Percentiles rank a stretch among this genome's conserved stretches.
phyloP scores from a whole-genome alignment of 2,888 invertebrate species.

The Tenthredo livida region DNA sequence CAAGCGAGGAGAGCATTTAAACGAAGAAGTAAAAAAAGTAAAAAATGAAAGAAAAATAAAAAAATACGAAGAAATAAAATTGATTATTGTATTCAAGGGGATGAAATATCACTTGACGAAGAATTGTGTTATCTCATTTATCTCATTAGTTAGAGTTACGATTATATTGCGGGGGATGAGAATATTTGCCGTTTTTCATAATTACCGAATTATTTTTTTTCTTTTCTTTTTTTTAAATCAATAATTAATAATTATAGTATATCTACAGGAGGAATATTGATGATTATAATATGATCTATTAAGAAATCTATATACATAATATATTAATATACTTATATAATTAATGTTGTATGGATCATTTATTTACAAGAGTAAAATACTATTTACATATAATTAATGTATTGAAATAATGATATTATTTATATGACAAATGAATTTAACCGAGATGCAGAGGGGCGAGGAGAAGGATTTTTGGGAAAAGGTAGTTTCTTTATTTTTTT shows the following conservation, averaged over 20 bases:
- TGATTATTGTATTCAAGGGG: background rate
- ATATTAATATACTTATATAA: slow-evolving; percentile 21
- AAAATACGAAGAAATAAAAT: background rate
- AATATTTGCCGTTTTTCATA: background rate
- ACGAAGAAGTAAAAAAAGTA: background rate
- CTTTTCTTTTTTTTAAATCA: background rate
- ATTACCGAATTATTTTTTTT: background rate
- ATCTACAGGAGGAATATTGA: no score
- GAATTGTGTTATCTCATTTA: background rate
- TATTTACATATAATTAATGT: slow-evolving; percentile 70
- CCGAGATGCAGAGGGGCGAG: slow-evolving; percentile 1
- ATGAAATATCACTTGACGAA: background rate
- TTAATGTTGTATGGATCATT: slow-evolving; percentile 70
- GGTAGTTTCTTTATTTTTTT: background rate
- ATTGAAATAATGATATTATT: background rate
- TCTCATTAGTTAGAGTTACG: background rate
- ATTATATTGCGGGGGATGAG: background rate
- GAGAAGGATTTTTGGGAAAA: slow-evolving; percentile 4
- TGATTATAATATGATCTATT: no score
- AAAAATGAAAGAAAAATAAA: background rate
- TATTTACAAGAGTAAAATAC: slow-evolving; percentile 78
- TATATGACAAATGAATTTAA: slow-evolving; percentile 5
- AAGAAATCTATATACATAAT: background rate
- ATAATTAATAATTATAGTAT: no score
- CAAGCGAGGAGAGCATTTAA: background rate